phyloP scores from a whole-genome alignment of 2,797 vertebrate genomes.

The Threskiornis aethiopicus region DNA sequence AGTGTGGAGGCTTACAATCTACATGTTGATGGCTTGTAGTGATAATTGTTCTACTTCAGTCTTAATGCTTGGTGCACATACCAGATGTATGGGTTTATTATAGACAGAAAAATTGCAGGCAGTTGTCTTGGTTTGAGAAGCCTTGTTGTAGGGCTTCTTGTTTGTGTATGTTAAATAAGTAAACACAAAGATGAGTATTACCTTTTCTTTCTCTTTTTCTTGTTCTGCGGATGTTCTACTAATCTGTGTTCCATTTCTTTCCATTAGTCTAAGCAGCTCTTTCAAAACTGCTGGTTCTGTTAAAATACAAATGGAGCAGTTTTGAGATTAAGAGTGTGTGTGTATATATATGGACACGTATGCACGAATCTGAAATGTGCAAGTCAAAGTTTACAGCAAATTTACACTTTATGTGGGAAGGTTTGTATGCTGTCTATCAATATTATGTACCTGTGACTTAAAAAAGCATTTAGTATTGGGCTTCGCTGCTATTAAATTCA shows the following conservation, averaged over 20 bases:
- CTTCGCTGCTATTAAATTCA: background rate
- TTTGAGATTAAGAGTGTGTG: background rate
- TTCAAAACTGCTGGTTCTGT: background rate
- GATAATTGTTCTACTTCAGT: background rate
- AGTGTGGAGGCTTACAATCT: background rate
- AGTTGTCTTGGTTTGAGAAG: background rate
- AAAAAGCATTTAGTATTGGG: background rate
- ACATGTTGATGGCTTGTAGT: background rate
- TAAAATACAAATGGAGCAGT: background rate
- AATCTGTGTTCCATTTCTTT: background rate
- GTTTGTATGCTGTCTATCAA: background rate
- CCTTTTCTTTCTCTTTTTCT: background rate
- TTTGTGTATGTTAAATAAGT: background rate
- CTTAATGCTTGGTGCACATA: background rate
- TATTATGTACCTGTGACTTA: background rate
- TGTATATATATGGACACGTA: accelerated
- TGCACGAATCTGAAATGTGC: background rate
- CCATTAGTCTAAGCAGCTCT: background rate
- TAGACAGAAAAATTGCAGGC: background rate
- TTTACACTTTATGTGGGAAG: background rate
- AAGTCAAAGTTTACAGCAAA: background rate
- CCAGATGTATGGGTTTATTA: background rate
- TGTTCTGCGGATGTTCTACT: background rate
- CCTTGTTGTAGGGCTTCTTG: background rate
- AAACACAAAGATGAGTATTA: background rate